phyloP scores from a whole-genome alignment of 1,140 invertebrate species.

The Aphaenogaster floridana region DNA sequence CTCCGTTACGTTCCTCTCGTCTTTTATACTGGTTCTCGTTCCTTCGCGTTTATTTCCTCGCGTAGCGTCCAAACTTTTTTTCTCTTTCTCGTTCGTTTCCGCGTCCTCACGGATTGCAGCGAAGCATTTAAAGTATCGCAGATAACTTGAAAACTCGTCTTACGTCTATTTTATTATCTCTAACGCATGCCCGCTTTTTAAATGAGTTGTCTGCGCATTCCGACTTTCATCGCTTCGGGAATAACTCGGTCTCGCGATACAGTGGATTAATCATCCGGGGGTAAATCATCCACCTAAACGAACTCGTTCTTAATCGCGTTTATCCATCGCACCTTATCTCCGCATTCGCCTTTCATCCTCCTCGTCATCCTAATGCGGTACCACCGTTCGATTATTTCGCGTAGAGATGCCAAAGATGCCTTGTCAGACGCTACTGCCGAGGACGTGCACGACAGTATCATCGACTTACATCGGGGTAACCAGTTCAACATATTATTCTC shows the following conservation, averaged over 20 bases:
- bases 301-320: conserved; percentile 42
- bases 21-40: conserved; percentile 16
- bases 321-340: conserved; percentile 22
- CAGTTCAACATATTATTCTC: conserved; percentile 31
- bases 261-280: conserved; percentile 9
- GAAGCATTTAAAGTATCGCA: background rate
- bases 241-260: background rate
- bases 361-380: background rate
- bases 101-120: background rate
- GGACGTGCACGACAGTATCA: conserved; percentile 24
- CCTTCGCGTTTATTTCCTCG: background rate
- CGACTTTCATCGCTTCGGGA: background rate
- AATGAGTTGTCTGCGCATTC: background rate
- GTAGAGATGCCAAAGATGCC: background rate
- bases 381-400: conserved; percentile 24
- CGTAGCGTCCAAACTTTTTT: background rate
- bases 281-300: conserved; percentile 24
- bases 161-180: conserved; percentile 1
- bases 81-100: background rate
- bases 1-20: conserved; percentile 3
- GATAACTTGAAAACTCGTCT: conserved; percentile 10
- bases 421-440: background rate
- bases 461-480: conserved; percentile 24
- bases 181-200: background rate
- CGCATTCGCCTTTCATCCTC: background rate